These are phyloP conservation scores for Lethrus apterus DNA, from an alignment of 1,140 invertebrate species.

Conservation along the genomic window DNA sequence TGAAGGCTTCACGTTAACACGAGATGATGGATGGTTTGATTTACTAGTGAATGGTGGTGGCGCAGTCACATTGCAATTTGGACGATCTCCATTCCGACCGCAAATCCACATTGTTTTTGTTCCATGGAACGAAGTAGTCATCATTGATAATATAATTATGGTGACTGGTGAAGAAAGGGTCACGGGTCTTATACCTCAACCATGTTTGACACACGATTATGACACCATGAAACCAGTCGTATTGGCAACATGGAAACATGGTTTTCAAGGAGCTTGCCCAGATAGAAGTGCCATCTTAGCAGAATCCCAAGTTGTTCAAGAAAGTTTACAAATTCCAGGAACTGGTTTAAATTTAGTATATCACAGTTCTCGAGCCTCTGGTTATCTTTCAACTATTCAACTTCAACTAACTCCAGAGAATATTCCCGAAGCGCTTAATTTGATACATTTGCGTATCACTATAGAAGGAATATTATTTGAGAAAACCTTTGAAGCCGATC, in stretches of 20 bases:
- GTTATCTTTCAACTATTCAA: slow-evolving; percentile 91
- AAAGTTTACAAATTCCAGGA: slow-evolving; percentile 86
- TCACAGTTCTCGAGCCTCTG: slow-evolving; percentile 84
- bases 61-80: slow-evolving; percentile 89
- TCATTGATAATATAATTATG: slow-evolving; percentile 83
- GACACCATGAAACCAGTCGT: slow-evolving; percentile 91
- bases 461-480: slow-evolving; percentile 92
- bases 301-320: slow-evolving; percentile 92
- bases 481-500: slow-evolving; percentile 90
- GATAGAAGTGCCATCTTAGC: slow-evolving; percentile 87
- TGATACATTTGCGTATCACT: slow-evolving; percentile 84
- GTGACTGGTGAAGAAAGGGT: slow-evolving; percentile 72
- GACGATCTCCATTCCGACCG: slow-evolving; percentile 83
- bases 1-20: slow-evolving; percentile 90
- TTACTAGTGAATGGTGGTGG: slow-evolving; percentile 95
- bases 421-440: slow-evolving; percentile 70
- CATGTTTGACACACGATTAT: slow-evolving; percentile 85
- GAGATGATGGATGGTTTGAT: slow-evolving; percentile 92
- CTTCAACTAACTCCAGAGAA: slow-evolving; percentile 83
- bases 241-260: slow-evolving; percentile 91
- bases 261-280: slow-evolving; percentile 90
- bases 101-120: slow-evolving; percentile 88
- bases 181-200: slow-evolving; percentile 53
- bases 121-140: slow-evolving; percentile 95
- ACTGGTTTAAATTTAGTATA: slow-evolving; percentile 91